Conservation (phyloP, 30 jellyfish, hydroid and myxozoan species). For the Hydractinia symbiolongicarpus region DNA sequence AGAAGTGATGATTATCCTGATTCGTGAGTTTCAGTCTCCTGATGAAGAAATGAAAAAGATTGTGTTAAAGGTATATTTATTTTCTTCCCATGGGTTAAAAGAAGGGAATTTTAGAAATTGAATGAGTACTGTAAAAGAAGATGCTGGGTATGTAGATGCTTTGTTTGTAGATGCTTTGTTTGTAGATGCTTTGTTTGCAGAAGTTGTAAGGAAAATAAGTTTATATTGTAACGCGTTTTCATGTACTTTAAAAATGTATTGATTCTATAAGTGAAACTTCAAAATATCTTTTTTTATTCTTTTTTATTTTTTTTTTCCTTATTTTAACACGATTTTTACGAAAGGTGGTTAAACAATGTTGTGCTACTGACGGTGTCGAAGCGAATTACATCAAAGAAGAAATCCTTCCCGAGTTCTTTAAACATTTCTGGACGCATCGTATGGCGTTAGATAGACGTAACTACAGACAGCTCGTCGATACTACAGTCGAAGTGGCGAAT, state of each 20-base stretch:
- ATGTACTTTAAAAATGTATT: too few relatives aligned
- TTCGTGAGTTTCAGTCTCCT: slow-evolving; percentile 99
- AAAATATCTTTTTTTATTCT: not conserved
- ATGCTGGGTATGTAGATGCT: too few relatives aligned
- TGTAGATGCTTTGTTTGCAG: too few relatives aligned
- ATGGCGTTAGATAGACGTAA: slow-evolving; percentile 99
- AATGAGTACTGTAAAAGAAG: too few relatives aligned
- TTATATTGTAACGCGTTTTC: too few relatives aligned
- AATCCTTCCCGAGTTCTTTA: slow-evolving; percentile 96
- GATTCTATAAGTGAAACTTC: not conserved
- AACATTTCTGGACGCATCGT: slow-evolving; percentile 99
- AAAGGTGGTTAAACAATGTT: slow-evolving; percentile 97
- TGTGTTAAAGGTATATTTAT: slow-evolving; percentile 70
- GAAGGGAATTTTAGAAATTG: not conserved
- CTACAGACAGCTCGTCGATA: slow-evolving; percentile 98
- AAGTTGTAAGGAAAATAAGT: too few relatives aligned
- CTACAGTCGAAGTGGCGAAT: slow-evolving; percentile 99
- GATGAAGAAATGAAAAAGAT: slow-evolving; percentile 99
- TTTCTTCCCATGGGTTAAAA: not conserved
- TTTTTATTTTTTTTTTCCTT: not conserved
- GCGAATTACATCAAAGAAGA: slow-evolving; percentile 94
- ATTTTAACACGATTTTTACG: not conserved
- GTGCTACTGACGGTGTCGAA: slow-evolving; percentile 99
- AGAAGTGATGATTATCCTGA: slow-evolving; percentile 94
- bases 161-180: too few relatives aligned